phyloP scores from a whole-genome alignment of 2,113 vertebrate genomes.

The Natator depressus region DNA sequence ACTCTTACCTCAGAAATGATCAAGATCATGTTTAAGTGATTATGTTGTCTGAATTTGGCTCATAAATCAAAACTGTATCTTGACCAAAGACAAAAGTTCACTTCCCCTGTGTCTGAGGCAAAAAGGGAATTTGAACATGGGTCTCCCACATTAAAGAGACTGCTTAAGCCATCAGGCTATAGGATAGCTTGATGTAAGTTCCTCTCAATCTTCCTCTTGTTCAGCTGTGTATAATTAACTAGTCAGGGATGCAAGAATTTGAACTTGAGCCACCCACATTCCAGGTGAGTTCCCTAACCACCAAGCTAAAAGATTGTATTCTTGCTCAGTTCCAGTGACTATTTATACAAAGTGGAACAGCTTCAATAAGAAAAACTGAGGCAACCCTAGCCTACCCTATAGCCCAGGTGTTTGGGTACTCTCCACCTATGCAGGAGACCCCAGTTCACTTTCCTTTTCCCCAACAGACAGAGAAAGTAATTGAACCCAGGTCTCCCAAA shows the following conservation, averaged over 20 bases:
- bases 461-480: background rate
- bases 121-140: background rate
- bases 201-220: background rate
- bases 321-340: too few relatives aligned
- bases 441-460: background rate
- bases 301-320: background rate
- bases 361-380: background rate
- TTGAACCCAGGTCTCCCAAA: background rate
- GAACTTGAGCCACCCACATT: background rate
- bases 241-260: background rate
- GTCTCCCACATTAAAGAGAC: background rate
- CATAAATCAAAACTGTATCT: background rate
- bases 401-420: background rate
- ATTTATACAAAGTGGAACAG: background rate
- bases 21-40: background rate
- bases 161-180: background rate
- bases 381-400: background rate
- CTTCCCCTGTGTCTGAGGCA: background rate
- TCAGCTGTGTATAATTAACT: background rate
- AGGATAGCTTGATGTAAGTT: background rate
- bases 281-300: background rate
- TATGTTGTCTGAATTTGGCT: background rate
- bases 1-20: background rate
- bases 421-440: background rate
- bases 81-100: background rate